These are phyloP conservation scores for Scyliorhinus canicula DNA, from an alignment of 2,797 vertebrate genomes.

Conservation along the genomic window DNA sequence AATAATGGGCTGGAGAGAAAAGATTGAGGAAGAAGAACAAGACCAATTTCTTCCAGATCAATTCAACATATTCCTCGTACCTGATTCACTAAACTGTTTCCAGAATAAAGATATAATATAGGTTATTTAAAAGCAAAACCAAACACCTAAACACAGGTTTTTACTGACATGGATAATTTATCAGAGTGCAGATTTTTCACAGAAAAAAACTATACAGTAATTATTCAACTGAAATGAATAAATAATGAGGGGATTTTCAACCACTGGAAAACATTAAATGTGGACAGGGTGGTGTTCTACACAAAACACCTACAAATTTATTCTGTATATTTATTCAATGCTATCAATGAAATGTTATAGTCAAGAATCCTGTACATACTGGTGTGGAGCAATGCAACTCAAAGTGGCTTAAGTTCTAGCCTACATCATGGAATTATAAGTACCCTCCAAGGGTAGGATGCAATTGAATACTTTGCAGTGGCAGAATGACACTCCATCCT, in stretches of 20 bases:
- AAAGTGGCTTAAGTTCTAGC: neutral
- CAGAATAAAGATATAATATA: neutral
- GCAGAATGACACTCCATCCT: neutral
- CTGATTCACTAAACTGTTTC: neutral
- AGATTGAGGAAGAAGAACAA: neutral
- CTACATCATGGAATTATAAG: neutral
- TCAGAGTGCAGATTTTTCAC: neutral
- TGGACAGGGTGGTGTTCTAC: too few species aligned
- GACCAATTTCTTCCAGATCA: neutral
- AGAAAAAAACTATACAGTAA: neutral
- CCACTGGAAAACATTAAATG: neutral
- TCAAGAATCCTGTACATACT: neutral
- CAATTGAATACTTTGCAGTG: neutral
- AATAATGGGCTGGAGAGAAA: neutral
- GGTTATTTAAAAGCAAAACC: neutral
- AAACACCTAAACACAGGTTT: neutral
- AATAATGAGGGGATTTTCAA: neutral
- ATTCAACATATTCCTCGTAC: neutral
- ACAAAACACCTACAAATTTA: neutral
- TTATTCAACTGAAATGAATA: neutral
- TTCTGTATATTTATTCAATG: neutral
- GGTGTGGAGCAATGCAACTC: neutral
- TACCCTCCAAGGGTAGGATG: neutral
- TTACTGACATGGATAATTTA: neutral
- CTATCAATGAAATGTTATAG: neutral